Evolutionary conservation across 2,888 invertebrate species (phyloP).

Genomic region (Patella depressa): DNA sequence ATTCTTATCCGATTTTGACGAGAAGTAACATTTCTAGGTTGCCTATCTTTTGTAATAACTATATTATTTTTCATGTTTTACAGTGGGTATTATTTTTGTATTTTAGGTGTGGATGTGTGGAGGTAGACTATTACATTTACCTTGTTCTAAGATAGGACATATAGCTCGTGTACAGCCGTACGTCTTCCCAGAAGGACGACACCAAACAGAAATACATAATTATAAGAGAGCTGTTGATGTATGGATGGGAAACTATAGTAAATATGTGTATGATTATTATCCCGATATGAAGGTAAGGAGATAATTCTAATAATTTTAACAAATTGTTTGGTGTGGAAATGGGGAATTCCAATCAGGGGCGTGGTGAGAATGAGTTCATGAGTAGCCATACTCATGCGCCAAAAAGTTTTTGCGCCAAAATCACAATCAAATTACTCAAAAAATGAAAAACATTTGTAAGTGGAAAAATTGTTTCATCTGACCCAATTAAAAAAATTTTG

Average conservation of each 20-base stretch:
- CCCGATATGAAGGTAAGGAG: conserved; percentile 56
- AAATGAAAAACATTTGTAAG: too few relatives aligned
- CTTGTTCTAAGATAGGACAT: conserved; percentile 66
- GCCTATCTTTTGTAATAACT: too few relatives aligned
- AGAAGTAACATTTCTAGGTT: too few relatives aligned
- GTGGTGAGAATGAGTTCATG: too few relatives aligned
- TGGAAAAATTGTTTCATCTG: too few relatives aligned
- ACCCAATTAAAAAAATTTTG: too few relatives aligned
- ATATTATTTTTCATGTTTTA: background rate
- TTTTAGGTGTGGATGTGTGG: conserved; percentile 64
- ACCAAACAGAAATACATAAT: conserved; percentile 51
- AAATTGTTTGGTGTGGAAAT: background rate
- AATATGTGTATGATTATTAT: conserved; percentile 53
- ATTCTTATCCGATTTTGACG: too few relatives aligned
- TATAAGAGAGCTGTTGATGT: conserved; percentile 61
- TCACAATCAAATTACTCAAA: too few relatives aligned
- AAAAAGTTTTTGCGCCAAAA: too few relatives aligned
- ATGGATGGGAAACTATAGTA: conserved; percentile 54
- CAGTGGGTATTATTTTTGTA: background rate
- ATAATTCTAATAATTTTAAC: too few relatives aligned
- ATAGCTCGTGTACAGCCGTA: conserved; percentile 63
- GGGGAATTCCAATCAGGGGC: background rate
- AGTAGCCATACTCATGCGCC: too few relatives aligned
- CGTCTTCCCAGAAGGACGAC: conserved; percentile 56
- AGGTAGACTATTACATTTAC: conserved; percentile 59